Evolutionary conservation across 2,797 vertebrate genomes (phyloP).

Genomic region (Bufotes viridis): DNA sequence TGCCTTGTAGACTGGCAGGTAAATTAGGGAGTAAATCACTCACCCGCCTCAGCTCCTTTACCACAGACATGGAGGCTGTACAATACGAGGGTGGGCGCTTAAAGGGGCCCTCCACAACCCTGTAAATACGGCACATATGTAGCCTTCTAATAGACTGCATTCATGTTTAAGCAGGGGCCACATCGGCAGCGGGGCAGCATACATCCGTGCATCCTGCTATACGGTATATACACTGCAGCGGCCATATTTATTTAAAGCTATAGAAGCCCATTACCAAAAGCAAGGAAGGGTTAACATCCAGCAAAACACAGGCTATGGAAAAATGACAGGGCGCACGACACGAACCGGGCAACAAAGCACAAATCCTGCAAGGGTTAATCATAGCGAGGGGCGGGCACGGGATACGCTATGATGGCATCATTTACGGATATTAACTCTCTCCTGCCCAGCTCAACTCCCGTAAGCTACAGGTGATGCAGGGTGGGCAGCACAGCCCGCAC

Average conservation of each 20-base stretch:
- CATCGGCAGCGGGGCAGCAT: neutral
- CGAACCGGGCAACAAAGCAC: neutral
- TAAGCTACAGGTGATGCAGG: neutral
- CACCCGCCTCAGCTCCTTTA: neutral
- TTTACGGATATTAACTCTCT: neutral
- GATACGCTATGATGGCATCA: neutral
- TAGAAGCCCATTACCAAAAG: neutral
- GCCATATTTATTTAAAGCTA: too few species aligned
- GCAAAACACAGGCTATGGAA: neutral
- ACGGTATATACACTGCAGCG: too few species aligned
- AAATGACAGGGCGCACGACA: neutral
- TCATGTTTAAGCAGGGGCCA: neutral
- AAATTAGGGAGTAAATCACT: neutral
- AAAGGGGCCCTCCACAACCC: neutral
- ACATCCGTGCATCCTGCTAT: neutral
- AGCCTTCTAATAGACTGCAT: neutral
- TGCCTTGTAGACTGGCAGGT: neutral
- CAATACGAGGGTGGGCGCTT: neutral
- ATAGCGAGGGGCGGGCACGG: neutral
- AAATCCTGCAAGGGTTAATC: neutral
- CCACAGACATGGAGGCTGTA: neutral
- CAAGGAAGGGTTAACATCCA: neutral
- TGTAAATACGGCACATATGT: neutral
- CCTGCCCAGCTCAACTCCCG: neutral
- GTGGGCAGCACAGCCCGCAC: neutral